Evolutionary conservation across 1,140 invertebrate species (phyloP), one percentile per base, ranked within the genome.

Genomic region (Leucophenga varia): DNA sequence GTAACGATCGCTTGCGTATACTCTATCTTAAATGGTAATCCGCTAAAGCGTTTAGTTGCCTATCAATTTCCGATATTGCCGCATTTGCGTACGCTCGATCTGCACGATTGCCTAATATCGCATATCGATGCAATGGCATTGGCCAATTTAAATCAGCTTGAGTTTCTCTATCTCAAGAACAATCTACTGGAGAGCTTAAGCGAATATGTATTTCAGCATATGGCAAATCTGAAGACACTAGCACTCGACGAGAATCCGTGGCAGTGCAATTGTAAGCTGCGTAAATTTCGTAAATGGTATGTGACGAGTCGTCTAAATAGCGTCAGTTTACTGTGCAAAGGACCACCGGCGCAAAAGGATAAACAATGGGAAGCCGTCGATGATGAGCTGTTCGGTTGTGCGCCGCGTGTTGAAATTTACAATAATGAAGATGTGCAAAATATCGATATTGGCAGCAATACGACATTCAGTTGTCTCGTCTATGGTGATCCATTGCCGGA

Each of bases 211-310:
- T 85, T 90, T 57, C 75, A 82, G 57, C 82, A 82, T 37, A 79
- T 89, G 47, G 74, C 79, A 18, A 82, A 82, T 43, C 71, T 94
- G 13, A 91, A 91, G 74, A 88, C 88, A 0, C 74, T 93, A 2
- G 82, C 83, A 4, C 72, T 94, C 19, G 87, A 91, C 48, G 86
- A 87, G n/a, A 95, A 95, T 68, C 89, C 86, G 12, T 95, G 92
- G 92, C 80, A 80, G 50, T 95, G 92, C 73, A 91, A 95, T 64
- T 95, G 92, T 74, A 81, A 86, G 38, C 72, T 95, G 37, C 83
- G 89, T 38, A 85, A 84, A 13, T 90, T 95, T 53, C 82, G 89
- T 18, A 82, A 83, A 43, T 93, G 90, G 89, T 83, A 91, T 59
- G 79, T 90, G 46, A 77, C 79, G 14, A 85, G 84, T 43, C 83